These are phyloP conservation scores for Lutjanus campechanus DNA, from an alignment of 2,797 vertebrate genomes.

Conservation along the genomic window DNA sequence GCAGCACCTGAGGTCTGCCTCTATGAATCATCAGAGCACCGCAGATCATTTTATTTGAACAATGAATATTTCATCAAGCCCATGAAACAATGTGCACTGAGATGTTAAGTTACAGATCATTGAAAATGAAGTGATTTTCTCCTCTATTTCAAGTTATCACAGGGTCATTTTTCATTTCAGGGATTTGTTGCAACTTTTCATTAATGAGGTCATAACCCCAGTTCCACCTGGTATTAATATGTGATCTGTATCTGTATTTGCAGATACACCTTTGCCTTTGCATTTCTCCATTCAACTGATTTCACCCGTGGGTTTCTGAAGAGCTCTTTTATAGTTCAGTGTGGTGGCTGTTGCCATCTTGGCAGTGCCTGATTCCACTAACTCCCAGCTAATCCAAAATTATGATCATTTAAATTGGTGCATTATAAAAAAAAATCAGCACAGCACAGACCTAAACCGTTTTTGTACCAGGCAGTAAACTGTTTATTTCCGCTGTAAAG, in stretches of 20 bases:
- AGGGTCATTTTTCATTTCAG: neutral
- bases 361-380: too few species aligned
- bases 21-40: constrained; percentile 2
- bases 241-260: neutral
- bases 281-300: too few species aligned
- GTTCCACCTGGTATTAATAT: neutral
- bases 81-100: neutral
- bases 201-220: neutral
- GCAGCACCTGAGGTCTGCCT: neutral
- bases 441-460: too few species aligned
- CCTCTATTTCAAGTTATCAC: neutral
- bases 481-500: too few species aligned
- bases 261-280: neutral
- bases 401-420: too few species aligned
- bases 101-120: neutral
- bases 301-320: too few species aligned
- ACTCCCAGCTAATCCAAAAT: too few species aligned
- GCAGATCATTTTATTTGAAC: neutral
- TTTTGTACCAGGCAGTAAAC: too few species aligned
- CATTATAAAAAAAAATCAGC: too few species aligned
- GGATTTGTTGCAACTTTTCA: neutral
- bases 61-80: constrained; percentile 21
- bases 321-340: too few species aligned
- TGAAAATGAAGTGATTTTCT: neutral
- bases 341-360: too few species aligned